Evolutionary conservation across 2,888 invertebrate genomes (phyloP).

Genomic region (Meliscaeva auricollis): DNA sequence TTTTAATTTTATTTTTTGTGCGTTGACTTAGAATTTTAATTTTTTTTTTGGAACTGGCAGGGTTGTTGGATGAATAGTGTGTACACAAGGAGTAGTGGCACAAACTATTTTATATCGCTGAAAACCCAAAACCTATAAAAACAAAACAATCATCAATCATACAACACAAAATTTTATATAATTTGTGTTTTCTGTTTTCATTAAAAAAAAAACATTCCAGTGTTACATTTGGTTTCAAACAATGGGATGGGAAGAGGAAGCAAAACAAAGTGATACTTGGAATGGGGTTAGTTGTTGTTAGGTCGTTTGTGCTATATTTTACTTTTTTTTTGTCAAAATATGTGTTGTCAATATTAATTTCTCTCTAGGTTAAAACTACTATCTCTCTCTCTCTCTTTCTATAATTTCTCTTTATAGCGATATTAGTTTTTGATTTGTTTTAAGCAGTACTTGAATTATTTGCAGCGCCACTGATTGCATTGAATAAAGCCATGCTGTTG

Average conservation of each 20-base stretch:
- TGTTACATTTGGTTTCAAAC: neutral
- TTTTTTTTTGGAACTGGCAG: conserved; percentile 56
- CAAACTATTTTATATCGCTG: conserved; percentile 61
- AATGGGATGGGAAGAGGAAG: neutral
- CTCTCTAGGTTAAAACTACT: conserved; percentile 48
- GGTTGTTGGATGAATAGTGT: conserved; percentile 46
- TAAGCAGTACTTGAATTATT: conserved; percentile 92
- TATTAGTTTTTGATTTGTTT: conserved; percentile 42
- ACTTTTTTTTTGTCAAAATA: neutral
- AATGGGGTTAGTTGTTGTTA: conserved; percentile 39
- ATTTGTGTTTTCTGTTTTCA: conserved; percentile 18
- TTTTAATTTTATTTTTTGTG: conserved; percentile 38
- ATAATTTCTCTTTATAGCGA: conserved; percentile 2
- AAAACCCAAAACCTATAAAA: conserved; percentile 75
- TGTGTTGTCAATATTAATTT: conserved; percentile 27
- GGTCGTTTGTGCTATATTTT: conserved; percentile 40
- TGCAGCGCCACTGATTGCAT: conserved; percentile 92
- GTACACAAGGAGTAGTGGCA: neutral
- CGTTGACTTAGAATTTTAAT: conserved; percentile 38
- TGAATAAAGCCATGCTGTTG: conserved; percentile 91
- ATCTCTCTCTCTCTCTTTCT: neutral
- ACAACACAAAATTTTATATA: conserved; percentile 45
- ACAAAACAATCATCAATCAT: conserved; percentile 72
- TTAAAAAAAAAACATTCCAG: neutral
- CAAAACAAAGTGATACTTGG: neutral